Conservation (phyloP, 2,797 vertebrate species). For the Stomatorhinus walkeri region DNA sequence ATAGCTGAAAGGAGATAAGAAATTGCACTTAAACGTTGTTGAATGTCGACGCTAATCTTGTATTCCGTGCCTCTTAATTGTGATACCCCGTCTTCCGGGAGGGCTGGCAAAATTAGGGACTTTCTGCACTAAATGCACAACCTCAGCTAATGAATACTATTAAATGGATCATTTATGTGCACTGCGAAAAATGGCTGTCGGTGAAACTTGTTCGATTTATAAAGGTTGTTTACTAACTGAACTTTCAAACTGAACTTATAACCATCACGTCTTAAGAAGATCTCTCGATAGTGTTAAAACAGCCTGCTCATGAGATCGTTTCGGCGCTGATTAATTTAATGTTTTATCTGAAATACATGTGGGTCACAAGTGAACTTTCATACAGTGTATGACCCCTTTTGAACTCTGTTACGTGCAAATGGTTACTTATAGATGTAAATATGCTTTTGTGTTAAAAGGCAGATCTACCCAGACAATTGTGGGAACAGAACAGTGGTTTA, state of each 20-base stretch:
- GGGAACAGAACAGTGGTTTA: not conserved
- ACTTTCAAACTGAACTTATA: not conserved
- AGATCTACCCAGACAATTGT: not conserved
- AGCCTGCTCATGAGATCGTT: not conserved
- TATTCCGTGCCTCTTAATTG: conserved; percentile 13
- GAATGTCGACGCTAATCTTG: conserved; percentile 29
- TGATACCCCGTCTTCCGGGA: not conserved
- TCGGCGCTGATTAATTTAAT: not conserved
- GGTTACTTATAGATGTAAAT: conserved; percentile 6
- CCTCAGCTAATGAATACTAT: not conserved
- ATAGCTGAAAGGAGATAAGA: conserved; percentile 24
- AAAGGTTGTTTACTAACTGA: conserved; percentile 14
- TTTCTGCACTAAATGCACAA: conserved; percentile 13
- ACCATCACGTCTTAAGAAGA: not conserved
- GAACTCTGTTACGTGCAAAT: not conserved
- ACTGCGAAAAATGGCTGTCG: conserved; percentile 14
- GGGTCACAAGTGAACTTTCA: not conserved
- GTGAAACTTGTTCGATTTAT: conserved; percentile 14
- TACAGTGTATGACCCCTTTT: not conserved
- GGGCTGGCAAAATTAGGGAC: not conserved
- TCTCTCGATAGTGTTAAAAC: not conserved
- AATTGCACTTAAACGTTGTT: conserved; percentile 31
- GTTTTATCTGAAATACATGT: not conserved
- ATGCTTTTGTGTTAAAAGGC: conserved; percentile 8
- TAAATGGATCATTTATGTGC: conserved; percentile 6